phyloP scores from a whole-genome alignment of 1,140 invertebrate species.

The Harlomillsia oculata region DNA sequence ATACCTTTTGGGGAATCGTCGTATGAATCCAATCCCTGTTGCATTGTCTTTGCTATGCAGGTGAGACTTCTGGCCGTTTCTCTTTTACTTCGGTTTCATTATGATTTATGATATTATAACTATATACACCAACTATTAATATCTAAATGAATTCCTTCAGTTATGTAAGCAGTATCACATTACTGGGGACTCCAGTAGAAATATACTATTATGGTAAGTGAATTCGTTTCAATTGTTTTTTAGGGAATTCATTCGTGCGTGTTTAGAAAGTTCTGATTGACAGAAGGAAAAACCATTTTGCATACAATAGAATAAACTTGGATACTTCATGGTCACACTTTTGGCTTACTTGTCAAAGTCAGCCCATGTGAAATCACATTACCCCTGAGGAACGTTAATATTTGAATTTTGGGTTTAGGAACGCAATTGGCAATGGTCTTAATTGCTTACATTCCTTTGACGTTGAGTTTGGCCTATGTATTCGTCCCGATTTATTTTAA shows the following conservation, averaged over 20 bases:
- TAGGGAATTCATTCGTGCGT: background rate
- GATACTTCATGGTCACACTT: too few species aligned
- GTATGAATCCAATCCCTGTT: slow-evolving; percentile 26
- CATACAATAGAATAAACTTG: too few species aligned
- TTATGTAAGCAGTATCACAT: slow-evolving; percentile 22
- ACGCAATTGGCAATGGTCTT: slow-evolving; percentile 26
- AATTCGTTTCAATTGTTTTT: background rate
- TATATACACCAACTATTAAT: too few species aligned
- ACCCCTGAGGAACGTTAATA: too few species aligned
- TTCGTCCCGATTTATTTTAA: slow-evolving; percentile 83
- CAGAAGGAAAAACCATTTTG: too few species aligned
- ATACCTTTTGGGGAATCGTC: slow-evolving; percentile 19
- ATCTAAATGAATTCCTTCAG: slow-evolving; percentile 3
- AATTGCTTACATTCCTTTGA: slow-evolving; percentile 30
- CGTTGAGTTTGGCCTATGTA: slow-evolving; percentile 50
- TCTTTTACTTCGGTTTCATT: too few species aligned
- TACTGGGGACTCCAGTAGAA: slow-evolving; percentile 24
- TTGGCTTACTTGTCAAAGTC: too few species aligned
- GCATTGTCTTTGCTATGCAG: slow-evolving; percentile 25
- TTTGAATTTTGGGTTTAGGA: too few species aligned
- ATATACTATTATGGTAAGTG: slow-evolving; percentile 21
- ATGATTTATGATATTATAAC: too few species aligned
- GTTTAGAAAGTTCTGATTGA: slow-evolving; percentile 5
- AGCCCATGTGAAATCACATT: too few species aligned
- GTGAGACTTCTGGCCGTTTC: too few species aligned